These are phyloP conservation scores for Seira musarum DNA, from an alignment of 2,888 invertebrate species.

Conservation along the genomic window DNA sequence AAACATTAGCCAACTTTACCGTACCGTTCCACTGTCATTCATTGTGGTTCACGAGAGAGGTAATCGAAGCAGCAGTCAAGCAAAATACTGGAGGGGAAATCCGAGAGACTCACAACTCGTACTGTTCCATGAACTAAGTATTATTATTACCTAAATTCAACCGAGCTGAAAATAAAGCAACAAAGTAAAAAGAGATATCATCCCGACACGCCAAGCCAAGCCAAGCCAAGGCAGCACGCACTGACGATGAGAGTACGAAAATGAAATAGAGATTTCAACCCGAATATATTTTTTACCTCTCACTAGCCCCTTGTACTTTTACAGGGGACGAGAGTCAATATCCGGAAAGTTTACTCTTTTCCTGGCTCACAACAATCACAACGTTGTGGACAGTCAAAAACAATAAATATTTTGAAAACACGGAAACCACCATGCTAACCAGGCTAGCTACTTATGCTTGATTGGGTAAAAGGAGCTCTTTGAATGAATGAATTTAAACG, in stretches of 20 bases:
- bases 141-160: constrained; percentile 54
- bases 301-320: not conserved
- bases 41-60: not conserved
- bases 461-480: too few relatives aligned
- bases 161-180: constrained; percentile 59
- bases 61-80: constrained; percentile 1
- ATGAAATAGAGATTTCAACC: not conserved
- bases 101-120: constrained; percentile 3
- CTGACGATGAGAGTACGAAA: too few relatives aligned
- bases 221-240: too few relatives aligned
- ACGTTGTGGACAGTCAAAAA: not conserved
- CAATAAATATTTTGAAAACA: not conserved
- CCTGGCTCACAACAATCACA: not conserved
- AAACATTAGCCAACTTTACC: not conserved
- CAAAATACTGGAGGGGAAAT: not conserved
- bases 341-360: not conserved
- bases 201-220: constrained; percentile 23
- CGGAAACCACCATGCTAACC: too few relatives aligned
- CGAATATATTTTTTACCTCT: too few relatives aligned
- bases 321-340: not conserved
- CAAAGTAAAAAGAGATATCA: constrained; percentile 55
- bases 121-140: constrained; percentile 39
- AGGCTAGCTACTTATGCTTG: too few relatives aligned
- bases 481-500: too few relatives aligned
- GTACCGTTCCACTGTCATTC: not conserved